Conservation (phyloP, 30 jellyfish, hydroid and myxozoan genomes). For the Chrysaora quinquecirrha region DNA sequence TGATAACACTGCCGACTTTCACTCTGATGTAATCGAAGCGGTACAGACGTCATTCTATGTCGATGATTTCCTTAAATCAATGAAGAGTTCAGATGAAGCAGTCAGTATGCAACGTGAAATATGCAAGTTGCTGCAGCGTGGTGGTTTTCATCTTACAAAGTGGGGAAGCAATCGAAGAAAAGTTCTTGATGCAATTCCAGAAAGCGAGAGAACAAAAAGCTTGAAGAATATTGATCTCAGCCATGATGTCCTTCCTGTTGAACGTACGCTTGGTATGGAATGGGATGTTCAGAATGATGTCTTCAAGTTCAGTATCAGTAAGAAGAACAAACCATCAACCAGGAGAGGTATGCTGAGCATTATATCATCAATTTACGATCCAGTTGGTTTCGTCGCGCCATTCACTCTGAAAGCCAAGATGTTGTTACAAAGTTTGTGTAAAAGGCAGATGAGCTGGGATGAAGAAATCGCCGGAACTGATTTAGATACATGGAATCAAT, state of each 20-base stretch:
- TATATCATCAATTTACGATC: background rate
- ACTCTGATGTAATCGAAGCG: background rate
- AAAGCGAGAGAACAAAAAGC: background rate
- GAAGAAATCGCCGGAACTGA: background rate
- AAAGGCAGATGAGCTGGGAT: background rate
- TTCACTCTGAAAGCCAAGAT: background rate
- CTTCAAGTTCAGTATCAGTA: background rate
- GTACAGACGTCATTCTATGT: background rate
- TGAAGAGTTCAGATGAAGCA: background rate
- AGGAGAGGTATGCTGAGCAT: slow-evolving; percentile 1
- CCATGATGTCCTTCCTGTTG: slow-evolving; percentile 1
- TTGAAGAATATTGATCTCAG: background rate
- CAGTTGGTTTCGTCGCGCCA: slow-evolving; percentile 1
- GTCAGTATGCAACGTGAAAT: background rate
- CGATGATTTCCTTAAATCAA: background rate
- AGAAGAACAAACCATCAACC: background rate
- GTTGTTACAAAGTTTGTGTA: background rate
- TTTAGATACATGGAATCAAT: background rate
- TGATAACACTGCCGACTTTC: background rate
- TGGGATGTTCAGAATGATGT: background rate
- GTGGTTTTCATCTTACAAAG: background rate
- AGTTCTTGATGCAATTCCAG: background rate
- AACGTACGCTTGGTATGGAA: background rate
- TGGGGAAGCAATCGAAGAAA: background rate
- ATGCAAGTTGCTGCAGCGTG: background rate